Conservation (phyloP, 2,797 vertebrate genomes). For the Oryzias sinensis region DNA sequence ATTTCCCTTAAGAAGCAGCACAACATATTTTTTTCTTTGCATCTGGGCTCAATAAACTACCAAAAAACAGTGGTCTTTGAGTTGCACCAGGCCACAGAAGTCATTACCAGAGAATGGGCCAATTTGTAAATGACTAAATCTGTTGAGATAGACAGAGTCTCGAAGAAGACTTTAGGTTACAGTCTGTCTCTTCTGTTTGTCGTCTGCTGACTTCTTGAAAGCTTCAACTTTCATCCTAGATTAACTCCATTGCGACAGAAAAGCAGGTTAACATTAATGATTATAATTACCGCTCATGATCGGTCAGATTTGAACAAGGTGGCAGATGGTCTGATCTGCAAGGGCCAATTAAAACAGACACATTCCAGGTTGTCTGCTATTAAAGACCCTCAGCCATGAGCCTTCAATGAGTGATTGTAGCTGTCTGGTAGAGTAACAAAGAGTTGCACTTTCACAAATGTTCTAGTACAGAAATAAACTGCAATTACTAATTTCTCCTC, state of each 20-base stretch:
- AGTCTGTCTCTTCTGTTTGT: constrained; percentile 5
- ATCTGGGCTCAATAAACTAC: too few relatives aligned
- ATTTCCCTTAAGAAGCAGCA: too few relatives aligned
- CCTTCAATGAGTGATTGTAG: not conserved
- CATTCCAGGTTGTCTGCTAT: constrained; percentile 61
- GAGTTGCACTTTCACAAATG: too few relatives aligned
- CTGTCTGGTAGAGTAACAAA: constrained; percentile 48
- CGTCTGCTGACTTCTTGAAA: not conserved
- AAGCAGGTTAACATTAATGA: constrained; percentile 26
- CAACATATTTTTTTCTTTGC: too few relatives aligned
- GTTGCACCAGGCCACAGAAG: too few relatives aligned
- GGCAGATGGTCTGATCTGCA: constrained; percentile 46
- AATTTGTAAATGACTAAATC: too few relatives aligned
- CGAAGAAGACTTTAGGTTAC: constrained; percentile 4
- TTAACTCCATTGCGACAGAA: constrained; percentile 15
- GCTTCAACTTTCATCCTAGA: constrained; percentile 1
- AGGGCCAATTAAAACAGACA: constrained; percentile 40
- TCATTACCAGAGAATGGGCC: too few relatives aligned
- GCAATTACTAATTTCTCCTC: too few relatives aligned
- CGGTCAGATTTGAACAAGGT: constrained; percentile 34
- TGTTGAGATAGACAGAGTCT: too few relatives aligned
- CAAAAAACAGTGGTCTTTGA: too few relatives aligned
- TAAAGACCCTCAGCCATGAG: constrained; percentile 45
- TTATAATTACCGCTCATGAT: constrained; percentile 44
- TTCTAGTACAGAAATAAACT: too few relatives aligned